phyloP scores from a whole-genome alignment of 2,113 vertebrate species.

The Myotis yumanensis region DNA sequence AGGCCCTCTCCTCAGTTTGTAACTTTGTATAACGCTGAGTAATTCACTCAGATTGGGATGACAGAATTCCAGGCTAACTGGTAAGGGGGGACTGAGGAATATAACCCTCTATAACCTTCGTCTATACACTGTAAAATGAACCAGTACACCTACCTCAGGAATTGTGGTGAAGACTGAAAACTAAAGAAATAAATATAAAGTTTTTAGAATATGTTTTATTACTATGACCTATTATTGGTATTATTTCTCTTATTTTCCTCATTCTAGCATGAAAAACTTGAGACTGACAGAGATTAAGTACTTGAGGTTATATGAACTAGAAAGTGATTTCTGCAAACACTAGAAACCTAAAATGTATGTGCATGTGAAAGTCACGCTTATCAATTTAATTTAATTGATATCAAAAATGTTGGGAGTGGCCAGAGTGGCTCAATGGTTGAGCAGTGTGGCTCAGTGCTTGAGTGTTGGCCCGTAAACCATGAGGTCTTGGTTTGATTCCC shows the following conservation, averaged over 20 bases:
- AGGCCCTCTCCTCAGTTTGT: not conserved
- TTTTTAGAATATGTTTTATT: not conserved
- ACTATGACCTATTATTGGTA: not conserved
- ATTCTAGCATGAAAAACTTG: not conserved
- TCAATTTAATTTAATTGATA: not conserved
- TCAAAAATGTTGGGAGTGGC: not conserved
- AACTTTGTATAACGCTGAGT: not conserved
- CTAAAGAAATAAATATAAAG: not conserved
- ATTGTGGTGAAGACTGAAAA: not conserved
- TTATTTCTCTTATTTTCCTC: not conserved
- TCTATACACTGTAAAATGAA: not conserved
- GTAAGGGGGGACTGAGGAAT: not conserved
- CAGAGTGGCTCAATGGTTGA: too few species aligned
- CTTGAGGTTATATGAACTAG: not conserved
- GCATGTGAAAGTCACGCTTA: not conserved
- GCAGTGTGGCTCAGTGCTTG: too few species aligned
- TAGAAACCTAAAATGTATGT: not conserved
- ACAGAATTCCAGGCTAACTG: not conserved
- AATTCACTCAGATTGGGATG: not conserved
- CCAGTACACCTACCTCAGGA: not conserved
- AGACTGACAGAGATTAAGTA: not conserved
- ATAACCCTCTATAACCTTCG: rapidly evolving
- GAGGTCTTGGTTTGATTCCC: too few species aligned
- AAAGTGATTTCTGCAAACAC: not conserved
- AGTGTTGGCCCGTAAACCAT: too few species aligned